Evolutionary conservation across 2,797 vertebrate species (phyloP).

Genomic region (Trachops cirrhosus): DNA sequence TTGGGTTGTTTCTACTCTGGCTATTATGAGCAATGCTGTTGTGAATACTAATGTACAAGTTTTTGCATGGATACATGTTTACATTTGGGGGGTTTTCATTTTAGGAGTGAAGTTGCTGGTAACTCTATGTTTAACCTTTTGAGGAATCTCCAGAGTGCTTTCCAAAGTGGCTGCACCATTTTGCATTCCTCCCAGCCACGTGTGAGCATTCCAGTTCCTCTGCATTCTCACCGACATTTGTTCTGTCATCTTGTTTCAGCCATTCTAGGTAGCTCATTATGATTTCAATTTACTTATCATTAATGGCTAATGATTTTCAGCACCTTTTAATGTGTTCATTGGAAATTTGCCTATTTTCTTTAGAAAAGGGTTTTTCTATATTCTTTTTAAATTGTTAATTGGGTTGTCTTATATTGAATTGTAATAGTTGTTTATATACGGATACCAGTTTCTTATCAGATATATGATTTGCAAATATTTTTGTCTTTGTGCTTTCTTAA

Average conservation of each 20-base stretch:
- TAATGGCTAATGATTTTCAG: neutral
- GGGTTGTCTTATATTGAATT: neutral
- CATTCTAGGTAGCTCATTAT: neutral
- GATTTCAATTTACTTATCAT: neutral
- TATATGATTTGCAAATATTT: neutral
- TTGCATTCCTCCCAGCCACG: neutral
- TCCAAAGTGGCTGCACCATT: neutral
- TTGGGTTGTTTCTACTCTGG: neutral
- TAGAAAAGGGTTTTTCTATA: neutral
- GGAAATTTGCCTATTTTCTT: neutral
- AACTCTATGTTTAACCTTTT: neutral
- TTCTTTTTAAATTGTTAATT: neutral
- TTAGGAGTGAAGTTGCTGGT: neutral
- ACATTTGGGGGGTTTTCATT: neutral
- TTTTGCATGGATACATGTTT: neutral
- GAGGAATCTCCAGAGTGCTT: neutral
- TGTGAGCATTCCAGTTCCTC: neutral
- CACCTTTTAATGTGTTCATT: neutral
- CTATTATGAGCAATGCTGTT: neutral
- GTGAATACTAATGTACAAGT: neutral
- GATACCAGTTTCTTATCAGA: neutral
- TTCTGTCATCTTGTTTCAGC: neutral
- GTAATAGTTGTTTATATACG: neutral
- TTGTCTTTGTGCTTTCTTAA: neutral
- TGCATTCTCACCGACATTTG: neutral